phyloP scores from a whole-genome alignment of 2,113 vertebrate genomes.

The Chaetura pelagica region DNA sequence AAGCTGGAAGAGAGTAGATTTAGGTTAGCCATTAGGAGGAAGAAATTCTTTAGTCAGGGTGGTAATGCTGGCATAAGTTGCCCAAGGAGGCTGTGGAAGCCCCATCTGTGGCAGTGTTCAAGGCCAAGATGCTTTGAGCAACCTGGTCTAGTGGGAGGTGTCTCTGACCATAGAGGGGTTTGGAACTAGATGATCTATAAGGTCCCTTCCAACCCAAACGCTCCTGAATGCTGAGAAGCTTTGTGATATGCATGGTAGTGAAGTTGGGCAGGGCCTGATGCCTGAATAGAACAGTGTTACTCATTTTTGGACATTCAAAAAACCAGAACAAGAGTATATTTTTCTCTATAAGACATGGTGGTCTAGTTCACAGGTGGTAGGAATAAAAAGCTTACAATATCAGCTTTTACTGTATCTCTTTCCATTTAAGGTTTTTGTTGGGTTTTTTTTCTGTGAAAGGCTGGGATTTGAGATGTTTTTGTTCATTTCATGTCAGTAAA shows the following conservation, averaged over 20 bases:
- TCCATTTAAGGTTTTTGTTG: fast-evolving
- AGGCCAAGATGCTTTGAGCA: too few relatives aligned
- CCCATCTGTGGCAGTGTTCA: too few relatives aligned
- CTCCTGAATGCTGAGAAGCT: background rate
- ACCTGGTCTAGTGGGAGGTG: too few relatives aligned
- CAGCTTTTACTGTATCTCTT: background rate
- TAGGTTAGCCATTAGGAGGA: too few relatives aligned
- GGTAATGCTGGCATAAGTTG: too few relatives aligned
- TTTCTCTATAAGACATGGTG: background rate
- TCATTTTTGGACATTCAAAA: background rate
- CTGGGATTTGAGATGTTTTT: background rate
- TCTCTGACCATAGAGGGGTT: too few relatives aligned
- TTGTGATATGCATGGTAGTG: background rate
- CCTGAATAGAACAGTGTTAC: background rate
- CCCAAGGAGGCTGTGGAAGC: too few relatives aligned
- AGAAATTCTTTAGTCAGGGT: too few relatives aligned
- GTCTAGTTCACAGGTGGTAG: background rate
- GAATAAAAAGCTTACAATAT: background rate
- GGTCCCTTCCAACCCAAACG: too few relatives aligned
- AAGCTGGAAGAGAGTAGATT: too few relatives aligned
- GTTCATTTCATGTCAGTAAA: background rate
- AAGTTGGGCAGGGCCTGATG: background rate
- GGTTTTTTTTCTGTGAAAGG: background rate
- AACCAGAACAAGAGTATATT: background rate
- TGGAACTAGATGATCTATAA: too few relatives aligned